Evolutionary conservation across 92 coral and sea anemone species (phyloP).

Genomic region (Phenganax subtilis): DNA sequence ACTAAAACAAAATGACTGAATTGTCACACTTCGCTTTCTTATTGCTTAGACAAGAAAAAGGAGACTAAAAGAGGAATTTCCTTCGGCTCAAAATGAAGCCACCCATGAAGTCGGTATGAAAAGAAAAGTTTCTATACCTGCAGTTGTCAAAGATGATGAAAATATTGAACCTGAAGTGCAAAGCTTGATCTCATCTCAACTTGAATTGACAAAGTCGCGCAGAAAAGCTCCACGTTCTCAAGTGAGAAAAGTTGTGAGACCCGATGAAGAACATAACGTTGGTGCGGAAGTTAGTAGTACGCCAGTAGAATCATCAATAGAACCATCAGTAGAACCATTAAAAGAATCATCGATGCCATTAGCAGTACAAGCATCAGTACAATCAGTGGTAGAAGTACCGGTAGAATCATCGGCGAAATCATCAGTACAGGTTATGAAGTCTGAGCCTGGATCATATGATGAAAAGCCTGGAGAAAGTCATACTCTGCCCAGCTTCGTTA

Average conservation of each 20-base stretch:
- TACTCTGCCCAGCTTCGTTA: too few species aligned
- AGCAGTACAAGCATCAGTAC: too few species aligned
- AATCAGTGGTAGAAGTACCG: too few species aligned
- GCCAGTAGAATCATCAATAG: neutral
- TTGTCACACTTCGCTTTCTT: neutral
- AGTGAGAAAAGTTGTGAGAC: constrained; percentile 13
- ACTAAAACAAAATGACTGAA: too few species aligned
- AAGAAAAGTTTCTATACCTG: neutral
- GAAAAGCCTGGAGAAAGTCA: too few species aligned
- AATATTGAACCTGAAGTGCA: neutral
- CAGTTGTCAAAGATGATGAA: neutral
- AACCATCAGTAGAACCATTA: neutral
- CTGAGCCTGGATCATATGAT: too few species aligned
- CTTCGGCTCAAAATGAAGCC: neutral
- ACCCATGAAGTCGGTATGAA: neutral
- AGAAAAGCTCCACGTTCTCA: constrained; percentile 24
- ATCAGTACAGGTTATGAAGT: too few species aligned
- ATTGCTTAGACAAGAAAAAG: constrained; percentile 12
- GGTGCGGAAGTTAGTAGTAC: neutral
- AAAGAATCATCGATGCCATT: neutral
- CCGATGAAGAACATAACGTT: neutral
- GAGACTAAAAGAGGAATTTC: constrained; percentile 16
- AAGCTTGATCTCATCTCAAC: neutral
- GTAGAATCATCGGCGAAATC: too few species aligned
- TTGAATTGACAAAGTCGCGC: neutral